These are phyloP conservation scores for Chrysomela aeneicollis DNA, from an alignment of 2,888 invertebrate species.

Conservation along the genomic window DNA sequence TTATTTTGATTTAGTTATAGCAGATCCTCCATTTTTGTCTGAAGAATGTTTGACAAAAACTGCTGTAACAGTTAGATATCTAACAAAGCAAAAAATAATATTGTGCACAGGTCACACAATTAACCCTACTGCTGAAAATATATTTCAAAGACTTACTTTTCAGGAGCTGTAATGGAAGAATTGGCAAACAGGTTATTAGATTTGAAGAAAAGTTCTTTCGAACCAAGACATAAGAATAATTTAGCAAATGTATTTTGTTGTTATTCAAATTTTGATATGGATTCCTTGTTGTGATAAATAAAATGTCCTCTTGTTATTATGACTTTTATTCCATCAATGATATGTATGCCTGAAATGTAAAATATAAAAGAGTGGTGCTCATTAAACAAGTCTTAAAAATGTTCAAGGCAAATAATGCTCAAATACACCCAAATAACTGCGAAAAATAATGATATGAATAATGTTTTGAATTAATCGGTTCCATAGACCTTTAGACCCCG, in stretches of 20 bases:
- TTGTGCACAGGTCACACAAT: slow-evolving; percentile 81
- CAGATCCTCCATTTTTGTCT: slow-evolving; percentile 94
- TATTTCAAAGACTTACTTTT: slow-evolving; percentile 42
- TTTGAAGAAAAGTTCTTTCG: slow-evolving; percentile 73
- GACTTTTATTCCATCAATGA: slow-evolving; percentile 42
- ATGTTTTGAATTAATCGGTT: no score
- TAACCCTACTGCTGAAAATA: neutral
- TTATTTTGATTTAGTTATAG: slow-evolving; percentile 83
- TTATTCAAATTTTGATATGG: slow-evolving; percentile 78
- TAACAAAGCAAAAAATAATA: slow-evolving; percentile 78
- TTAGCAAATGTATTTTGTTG: slow-evolving; percentile 93
- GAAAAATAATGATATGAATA: neutral
- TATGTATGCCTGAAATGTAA: slow-evolving; percentile 51
- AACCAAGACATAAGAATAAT: slow-evolving; percentile 86
- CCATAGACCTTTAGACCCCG: no score
- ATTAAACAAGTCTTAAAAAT: neutral
- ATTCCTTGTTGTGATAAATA: slow-evolving; percentile 13
- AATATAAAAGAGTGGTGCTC: slow-evolving; percentile 23
- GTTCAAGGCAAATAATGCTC: slow-evolving; percentile 10
- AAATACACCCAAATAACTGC: slow-evolving; percentile 2
- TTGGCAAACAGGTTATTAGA: slow-evolving; percentile 70
- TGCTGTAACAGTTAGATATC: slow-evolving; percentile 76
- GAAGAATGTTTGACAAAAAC: slow-evolving; percentile 91
- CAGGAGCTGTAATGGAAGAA: slow-evolving; percentile 80
- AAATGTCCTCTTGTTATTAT: slow-evolving; percentile 19